These are phyloP conservation scores for Struthio camelus DNA, from an alignment of 2,113 vertebrate genomes.

Conservation along the genomic window DNA sequence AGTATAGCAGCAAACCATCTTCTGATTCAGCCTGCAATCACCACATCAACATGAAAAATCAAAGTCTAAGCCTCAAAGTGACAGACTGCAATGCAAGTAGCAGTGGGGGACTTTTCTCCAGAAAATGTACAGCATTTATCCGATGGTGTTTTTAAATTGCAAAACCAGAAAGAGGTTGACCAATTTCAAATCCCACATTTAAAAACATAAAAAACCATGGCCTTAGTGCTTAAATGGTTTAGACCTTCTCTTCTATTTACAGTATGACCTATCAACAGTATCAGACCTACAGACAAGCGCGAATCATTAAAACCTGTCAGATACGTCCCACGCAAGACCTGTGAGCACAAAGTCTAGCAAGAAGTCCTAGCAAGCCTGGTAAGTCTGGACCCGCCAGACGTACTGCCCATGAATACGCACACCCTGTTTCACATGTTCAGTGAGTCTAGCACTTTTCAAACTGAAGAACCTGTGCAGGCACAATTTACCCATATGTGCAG, in stretches of 20 bases:
- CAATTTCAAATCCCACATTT: not conserved
- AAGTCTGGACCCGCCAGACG: not conserved
- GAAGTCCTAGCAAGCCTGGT: not conserved
- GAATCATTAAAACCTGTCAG: not conserved
- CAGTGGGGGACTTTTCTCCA: not conserved
- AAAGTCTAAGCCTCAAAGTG: not conserved
- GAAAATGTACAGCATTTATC: not conserved
- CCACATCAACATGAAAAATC: constrained; percentile 11
- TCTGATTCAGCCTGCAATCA: constrained; percentile 84
- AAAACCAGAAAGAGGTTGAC: not conserved
- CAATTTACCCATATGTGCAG: not conserved
- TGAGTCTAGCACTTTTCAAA: not conserved
- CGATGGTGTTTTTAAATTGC: not conserved
- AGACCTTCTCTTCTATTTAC: not conserved
- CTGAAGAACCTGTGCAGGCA: not conserved
- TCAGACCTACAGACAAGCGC: not conserved
- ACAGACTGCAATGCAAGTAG: not conserved
- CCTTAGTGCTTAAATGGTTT: not conserved
- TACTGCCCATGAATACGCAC: not conserved
- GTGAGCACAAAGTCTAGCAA: not conserved
- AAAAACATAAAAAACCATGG: not conserved
- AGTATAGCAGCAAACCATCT: constrained; percentile 92
- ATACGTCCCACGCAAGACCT: not conserved
- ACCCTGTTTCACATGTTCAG: not conserved
- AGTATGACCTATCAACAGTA: not conserved